Evolutionary conservation across 2,888 invertebrate species (phyloP).

Genomic region (Spisula subtruncata): DNA sequence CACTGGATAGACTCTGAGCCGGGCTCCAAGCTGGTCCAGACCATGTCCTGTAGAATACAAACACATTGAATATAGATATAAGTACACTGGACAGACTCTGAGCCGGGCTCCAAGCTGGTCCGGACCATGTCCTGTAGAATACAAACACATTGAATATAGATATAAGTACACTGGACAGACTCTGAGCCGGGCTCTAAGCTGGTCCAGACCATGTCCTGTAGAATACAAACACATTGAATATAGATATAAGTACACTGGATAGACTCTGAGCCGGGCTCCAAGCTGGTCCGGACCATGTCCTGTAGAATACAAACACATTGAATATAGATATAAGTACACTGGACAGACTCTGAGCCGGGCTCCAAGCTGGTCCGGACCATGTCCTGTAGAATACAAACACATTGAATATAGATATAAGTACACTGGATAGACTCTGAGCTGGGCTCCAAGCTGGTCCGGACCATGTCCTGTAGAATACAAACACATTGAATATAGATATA

Average conservation of each 20-base stretch:
- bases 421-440: slow-evolving; percentile 89
- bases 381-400: slow-evolving; percentile 86
- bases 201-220: slow-evolving; percentile 90
- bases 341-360: slow-evolving; percentile 89
- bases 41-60: slow-evolving; percentile 88
- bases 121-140: slow-evolving; percentile 89
- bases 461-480: slow-evolving; percentile 88
- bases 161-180: slow-evolving; percentile 89
- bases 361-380: slow-evolving; percentile 90
- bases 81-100: slow-evolving; percentile 89
- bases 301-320: slow-evolving; percentile 61
- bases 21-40: slow-evolving; percentile 90
- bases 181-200: slow-evolving; percentile 90
- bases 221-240: slow-evolving; percentile 75
- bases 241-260: slow-evolving; percentile 89
- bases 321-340: slow-evolving; percentile 89
- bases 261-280: slow-evolving; percentile 90
- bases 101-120: slow-evolving; percentile 90
- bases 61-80: slow-evolving; percentile 87
- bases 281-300: slow-evolving; percentile 90
- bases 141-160: slow-evolving; percentile 84
- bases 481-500: slow-evolving; percentile 88
- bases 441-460: slow-evolving; percentile 90
- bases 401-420: slow-evolving; percentile 89
- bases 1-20: slow-evolving; percentile 89